These are phyloP conservation scores for Troilus luridus DNA, from an alignment of 2,888 invertebrate genomes.

Conservation along the genomic window DNA sequence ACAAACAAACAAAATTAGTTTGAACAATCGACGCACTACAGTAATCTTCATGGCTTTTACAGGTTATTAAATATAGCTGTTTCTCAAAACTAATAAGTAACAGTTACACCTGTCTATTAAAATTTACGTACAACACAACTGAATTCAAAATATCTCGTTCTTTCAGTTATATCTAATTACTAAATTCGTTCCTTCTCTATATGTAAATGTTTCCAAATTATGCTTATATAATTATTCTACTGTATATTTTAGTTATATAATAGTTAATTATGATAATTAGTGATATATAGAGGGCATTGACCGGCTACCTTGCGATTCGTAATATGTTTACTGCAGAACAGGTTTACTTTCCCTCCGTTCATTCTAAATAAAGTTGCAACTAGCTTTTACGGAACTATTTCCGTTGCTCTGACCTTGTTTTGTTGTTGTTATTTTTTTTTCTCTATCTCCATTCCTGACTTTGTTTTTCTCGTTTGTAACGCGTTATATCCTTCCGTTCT, in stretches of 20 bases:
- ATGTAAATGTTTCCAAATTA: background rate
- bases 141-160: background rate
- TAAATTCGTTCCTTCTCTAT: background rate
- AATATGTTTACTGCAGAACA: slow-evolving; percentile 41
- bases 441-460: background rate
- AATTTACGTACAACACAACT: background rate
- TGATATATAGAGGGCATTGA: background rate
- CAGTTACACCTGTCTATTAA: background rate
- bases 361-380: slow-evolving; percentile 33
- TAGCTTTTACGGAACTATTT: slow-evolving; percentile 39
- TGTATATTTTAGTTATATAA: background rate
- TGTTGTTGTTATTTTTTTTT: background rate
- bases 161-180: background rate
- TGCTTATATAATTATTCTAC: too few species aligned
- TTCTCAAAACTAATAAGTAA: background rate
- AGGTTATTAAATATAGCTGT: background rate
- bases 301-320: background rate
- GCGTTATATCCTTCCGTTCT: slow-evolving; percentile 9
- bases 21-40: too few species aligned
- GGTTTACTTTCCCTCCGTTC: slow-evolving; percentile 51
- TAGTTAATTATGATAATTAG: background rate
- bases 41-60: too few species aligned
- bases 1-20: too few species aligned
- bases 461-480: slow-evolving; percentile 15
- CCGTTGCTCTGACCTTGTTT: slow-evolving; percentile 49